Base-by-base conservation (phyloP, 2,797 vertebrate species). In the Lutjanus campechanus region DNA sequence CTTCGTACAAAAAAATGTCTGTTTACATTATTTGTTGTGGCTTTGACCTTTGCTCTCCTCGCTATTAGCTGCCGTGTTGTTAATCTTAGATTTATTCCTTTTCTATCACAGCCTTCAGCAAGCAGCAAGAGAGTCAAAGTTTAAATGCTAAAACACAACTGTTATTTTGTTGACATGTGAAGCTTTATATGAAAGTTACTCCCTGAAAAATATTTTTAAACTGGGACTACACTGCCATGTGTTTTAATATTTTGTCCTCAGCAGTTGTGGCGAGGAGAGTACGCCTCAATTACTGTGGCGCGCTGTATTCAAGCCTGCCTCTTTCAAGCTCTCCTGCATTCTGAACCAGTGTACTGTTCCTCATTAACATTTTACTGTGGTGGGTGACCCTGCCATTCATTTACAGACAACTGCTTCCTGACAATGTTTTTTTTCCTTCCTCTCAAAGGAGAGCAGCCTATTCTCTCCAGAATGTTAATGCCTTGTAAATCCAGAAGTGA, bases 401-500 rank as follows among this genome's bases (percentile, higher is more conserved):
- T 94, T 95, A 95, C 88, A 94, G 89, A 90, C 94, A 94, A 94
- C 92, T 90, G 87, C 90, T 93, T 92, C 92, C 90, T 87, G 91
- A 93, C 90, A 91, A 86, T 90, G 89, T 92, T 92, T 91, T 90
- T 76, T 0, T 50, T 15, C 15, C 54, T 85, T 83, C 78, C 86
- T 90, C 91, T 90, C 89, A 89, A 90, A 90, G 84, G 93, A 87
- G 84, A 88, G 86, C 62, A 68, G 85, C 64, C 85, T 76, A 79
- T 88, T 92, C 91, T 91, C 86, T 84, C 66, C 89, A 84, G 95
- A 95, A 95, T 95, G 89, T 89, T 92, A 95, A 96, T 95, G 90
- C 69, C 87, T 85, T 90, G 85, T 93, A 89, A 92, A 94, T 90
- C 77, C 64, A 85, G 62, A 84, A 82, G 69, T 63, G 86, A 83